phyloP scores from a whole-genome alignment of 2,113 vertebrate species.

The Empidonax traillii region DNA sequence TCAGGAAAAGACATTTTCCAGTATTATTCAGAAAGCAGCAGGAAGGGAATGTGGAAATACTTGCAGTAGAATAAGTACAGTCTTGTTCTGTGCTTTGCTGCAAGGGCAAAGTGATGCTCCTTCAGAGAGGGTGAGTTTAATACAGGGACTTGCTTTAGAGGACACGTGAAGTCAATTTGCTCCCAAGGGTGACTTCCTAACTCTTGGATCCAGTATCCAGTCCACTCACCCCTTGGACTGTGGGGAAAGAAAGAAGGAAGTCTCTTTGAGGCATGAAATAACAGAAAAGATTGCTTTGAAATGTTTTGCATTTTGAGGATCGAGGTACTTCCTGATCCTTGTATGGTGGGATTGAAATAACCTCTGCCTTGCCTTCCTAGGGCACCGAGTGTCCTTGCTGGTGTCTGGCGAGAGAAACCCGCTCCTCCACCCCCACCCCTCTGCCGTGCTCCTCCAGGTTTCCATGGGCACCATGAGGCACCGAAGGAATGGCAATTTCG shows the following conservation, averaged over 20 bases:
- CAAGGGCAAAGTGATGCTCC: background rate
- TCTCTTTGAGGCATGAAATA: background rate
- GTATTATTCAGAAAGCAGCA: background rate
- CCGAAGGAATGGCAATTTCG: slow-evolving; percentile 59
- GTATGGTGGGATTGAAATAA: background rate
- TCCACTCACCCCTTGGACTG: background rate
- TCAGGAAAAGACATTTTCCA: background rate
- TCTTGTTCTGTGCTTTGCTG: background rate
- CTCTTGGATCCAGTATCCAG: background rate
- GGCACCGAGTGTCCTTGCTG: background rate
- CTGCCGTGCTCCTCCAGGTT: background rate
- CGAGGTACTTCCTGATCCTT: background rate
- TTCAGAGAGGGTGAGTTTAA: background rate
- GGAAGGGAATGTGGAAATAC: background rate
- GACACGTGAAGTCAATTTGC: background rate
- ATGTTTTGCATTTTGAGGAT: background rate
- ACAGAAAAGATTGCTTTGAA: background rate
- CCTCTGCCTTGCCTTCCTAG: background rate
- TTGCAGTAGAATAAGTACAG: background rate
- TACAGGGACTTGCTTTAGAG: background rate
- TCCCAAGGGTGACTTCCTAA: background rate
- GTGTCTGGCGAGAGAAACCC: background rate
- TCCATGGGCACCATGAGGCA: slow-evolving; percentile 56
- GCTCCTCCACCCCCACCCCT: background rate
- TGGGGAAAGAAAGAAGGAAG: background rate